Evolutionary conservation across 2,797 vertebrate genomes (phyloP).

Genomic region (Tapirus indicus): DNA sequence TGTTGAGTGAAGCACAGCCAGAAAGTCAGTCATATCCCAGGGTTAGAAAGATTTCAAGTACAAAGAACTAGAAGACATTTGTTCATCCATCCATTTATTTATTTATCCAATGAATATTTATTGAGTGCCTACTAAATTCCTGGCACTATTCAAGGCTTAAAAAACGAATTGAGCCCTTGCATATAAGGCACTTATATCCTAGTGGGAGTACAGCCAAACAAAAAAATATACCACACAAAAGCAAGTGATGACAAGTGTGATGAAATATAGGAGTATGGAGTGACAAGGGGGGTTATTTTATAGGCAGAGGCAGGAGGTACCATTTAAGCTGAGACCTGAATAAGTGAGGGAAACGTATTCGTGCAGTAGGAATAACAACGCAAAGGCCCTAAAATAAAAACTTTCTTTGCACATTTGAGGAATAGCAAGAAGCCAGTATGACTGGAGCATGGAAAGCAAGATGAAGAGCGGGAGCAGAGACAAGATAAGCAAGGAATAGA

Average conservation of each 20-base stretch:
- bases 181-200: background rate
- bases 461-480: background rate
- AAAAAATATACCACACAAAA: background rate
- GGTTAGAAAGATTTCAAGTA: background rate
- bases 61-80: slow-evolving; percentile 11
- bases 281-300: background rate
- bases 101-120: background rate
- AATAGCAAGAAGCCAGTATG: background rate
- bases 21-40: background rate
- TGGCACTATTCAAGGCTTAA: background rate
- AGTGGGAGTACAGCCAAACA: background rate
- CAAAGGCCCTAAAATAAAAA: background rate
- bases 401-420: background rate
- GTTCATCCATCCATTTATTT: background rate
- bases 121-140: background rate
- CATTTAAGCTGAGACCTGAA: background rate
- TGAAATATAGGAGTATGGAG: background rate
- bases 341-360: background rate
- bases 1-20: slow-evolving; percentile 14
- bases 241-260: background rate
- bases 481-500: background rate
- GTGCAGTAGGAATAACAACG: background rate
- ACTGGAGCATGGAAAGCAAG: background rate
- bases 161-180: slow-evolving; percentile 6
- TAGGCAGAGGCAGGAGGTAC: rapidly evolving